These are phyloP conservation scores for Scolopax mira DNA, from an alignment of 2,113 vertebrate species.

Conservation along the genomic window DNA sequence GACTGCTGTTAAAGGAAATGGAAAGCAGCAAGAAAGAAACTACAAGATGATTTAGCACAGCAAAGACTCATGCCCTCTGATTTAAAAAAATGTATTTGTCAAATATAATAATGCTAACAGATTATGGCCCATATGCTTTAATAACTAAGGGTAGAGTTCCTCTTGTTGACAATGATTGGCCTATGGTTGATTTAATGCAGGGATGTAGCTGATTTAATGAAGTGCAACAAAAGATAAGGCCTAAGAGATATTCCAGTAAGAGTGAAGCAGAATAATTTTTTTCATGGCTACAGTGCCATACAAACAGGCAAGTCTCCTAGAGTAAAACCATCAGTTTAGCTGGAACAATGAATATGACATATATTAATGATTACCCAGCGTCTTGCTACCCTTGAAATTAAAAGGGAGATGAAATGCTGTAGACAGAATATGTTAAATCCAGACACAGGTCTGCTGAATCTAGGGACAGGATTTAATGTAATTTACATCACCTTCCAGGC, in stretches of 20 bases:
- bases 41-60: background rate
- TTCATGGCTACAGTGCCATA: background rate
- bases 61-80: background rate
- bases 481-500: background rate
- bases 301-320: background rate
- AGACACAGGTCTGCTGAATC: background rate
- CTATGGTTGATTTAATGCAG: background rate
- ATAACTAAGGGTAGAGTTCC: background rate
- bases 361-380: background rate
- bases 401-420: background rate
- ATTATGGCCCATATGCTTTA: background rate
- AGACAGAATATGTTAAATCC: background rate
- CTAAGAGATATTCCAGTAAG: background rate
- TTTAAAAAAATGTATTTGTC: slow-evolving; percentile 13
- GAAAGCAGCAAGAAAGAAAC: background rate
- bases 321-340: background rate
- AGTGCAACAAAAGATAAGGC: background rate
- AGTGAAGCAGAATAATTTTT: background rate
- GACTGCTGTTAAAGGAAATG: background rate
- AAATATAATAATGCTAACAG: background rate
- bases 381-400: background rate
- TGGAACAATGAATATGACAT: background rate
- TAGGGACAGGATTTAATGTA: background rate
- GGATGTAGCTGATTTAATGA: background rate
- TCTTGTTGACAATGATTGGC: background rate